phyloP scores from a whole-genome alignment of 37 sponge, comb jelly and placozoan species.

The Amphimedon queenslandica region DNA sequence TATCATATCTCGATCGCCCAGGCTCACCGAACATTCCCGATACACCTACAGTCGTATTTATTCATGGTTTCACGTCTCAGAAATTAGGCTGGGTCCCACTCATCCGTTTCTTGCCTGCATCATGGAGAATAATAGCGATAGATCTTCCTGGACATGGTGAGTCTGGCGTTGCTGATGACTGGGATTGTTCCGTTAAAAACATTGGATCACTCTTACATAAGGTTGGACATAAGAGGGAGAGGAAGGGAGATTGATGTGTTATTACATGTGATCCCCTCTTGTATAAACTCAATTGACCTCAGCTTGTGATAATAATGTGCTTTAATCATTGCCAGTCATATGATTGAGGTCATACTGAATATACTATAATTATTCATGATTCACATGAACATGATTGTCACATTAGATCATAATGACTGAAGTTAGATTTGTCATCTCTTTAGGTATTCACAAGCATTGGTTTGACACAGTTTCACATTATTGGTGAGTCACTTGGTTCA shows the following conservation, averaged over 20 bases:
- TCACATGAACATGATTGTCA: too few relatives aligned
- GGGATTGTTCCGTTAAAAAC: constrained; percentile 29
- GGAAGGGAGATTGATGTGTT: too few relatives aligned
- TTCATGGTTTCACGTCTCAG: constrained; percentile 62
- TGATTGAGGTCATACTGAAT: too few relatives aligned
- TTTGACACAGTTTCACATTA: constrained; percentile 41
- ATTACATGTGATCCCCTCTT: too few relatives aligned
- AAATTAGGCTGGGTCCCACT: constrained; percentile 50
- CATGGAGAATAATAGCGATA: constrained; percentile 55
- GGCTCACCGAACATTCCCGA: background rate
- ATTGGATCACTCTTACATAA: too few relatives aligned
- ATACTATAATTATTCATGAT: too few relatives aligned
- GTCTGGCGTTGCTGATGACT: constrained; percentile 15
- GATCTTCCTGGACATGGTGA: constrained; percentile 80
- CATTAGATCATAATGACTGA: too few relatives aligned
- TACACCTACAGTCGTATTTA: constrained; percentile 37
- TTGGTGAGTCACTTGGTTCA: constrained; percentile 65
- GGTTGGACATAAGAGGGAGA: too few relatives aligned
- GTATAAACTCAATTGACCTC: too few relatives aligned
- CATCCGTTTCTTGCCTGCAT: constrained; percentile 28
- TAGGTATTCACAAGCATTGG: constrained; percentile 53
- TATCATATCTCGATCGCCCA: constrained; percentile 48
- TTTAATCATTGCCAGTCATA: too few relatives aligned
- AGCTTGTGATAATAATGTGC: too few relatives aligned
- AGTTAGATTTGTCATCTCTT: background rate